Percentiles rank a stretch among this genome's conserved stretches.
Conservation (phyloP, 1,140 invertebrate species). For the Helicoverpa armigera region DNA sequence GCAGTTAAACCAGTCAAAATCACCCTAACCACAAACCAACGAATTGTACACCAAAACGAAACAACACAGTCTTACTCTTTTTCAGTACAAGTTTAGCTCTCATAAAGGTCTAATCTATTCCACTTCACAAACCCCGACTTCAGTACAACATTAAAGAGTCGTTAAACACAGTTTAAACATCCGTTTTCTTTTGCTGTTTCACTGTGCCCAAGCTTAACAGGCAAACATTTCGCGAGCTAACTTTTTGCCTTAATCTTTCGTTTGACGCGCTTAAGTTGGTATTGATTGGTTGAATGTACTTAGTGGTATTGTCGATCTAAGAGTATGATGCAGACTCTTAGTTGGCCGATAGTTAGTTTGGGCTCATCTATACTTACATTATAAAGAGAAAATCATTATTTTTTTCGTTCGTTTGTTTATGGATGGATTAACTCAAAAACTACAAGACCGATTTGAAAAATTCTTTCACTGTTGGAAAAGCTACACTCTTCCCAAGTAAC, state of each 20-base stretch:
- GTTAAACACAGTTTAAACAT: slow-evolving; percentile 53
- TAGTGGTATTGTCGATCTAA: background rate
- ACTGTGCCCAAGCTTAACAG: slow-evolving; percentile 22
- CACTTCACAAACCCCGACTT: slow-evolving; percentile 44
- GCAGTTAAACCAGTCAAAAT: no score
- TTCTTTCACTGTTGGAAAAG: no score
- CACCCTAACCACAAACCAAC: no score
- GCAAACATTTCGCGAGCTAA: slow-evolving; percentile 36
- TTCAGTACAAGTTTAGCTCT: slow-evolving; percentile 46
- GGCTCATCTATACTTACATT: no score
- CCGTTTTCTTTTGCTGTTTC: slow-evolving; percentile 49
- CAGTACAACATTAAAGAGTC: slow-evolving; percentile 52
- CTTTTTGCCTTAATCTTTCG: slow-evolving; percentile 40
- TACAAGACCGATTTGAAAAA: no score
- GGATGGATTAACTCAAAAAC: no score
- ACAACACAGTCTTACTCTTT: slow-evolving; percentile 13
- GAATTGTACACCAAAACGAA: background rate
- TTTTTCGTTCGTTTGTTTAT: no score
- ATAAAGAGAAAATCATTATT: no score
- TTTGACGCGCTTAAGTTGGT: slow-evolving; percentile 27
- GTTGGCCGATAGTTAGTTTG: no score
- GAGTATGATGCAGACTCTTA: no score
- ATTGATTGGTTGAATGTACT: slow-evolving; percentile 29
- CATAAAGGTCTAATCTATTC: slow-evolving; percentile 51
- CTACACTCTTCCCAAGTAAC: no score